A percentile compares a stretch with the other conserved stretches of the same genome.
These are phyloP conservation scores for Antennarius maculatus DNA, from an alignment of 2,797 vertebrate species.

Conservation along the genomic window DNA sequence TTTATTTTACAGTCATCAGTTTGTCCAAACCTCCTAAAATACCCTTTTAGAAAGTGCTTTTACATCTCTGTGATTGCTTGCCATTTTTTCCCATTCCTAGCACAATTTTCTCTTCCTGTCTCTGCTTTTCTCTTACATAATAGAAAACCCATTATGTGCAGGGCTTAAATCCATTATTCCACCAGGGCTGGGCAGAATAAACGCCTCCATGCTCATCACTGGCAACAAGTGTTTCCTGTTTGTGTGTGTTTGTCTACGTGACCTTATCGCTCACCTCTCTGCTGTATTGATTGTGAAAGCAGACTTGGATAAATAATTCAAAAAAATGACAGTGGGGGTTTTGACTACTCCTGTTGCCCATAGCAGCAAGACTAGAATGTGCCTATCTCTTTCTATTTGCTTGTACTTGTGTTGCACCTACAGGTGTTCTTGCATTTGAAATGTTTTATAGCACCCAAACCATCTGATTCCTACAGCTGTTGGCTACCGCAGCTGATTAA, in stretches of 20 bases:
- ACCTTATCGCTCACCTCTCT: conserved; percentile 61
- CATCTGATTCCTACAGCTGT: not conserved
- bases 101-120: conserved; percentile 38
- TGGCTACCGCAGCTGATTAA: not conserved
- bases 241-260: conserved; percentile 31
- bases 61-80: conserved; percentile 28
- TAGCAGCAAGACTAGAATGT: conserved; percentile 43
- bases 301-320: conserved; percentile 63
- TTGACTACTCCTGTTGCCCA: conserved; percentile 59
- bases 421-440: not conserved
- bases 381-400: conserved; percentile 2
- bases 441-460: conserved; percentile 18
- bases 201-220: conserved; percentile 65
- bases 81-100: conserved; percentile 26
- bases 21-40: conserved; percentile 2
- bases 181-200: conserved; percentile 51
- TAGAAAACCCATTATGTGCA: conserved; percentile 43
- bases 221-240: conserved; percentile 60
- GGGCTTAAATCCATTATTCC: conserved; percentile 64
- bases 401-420: conserved; percentile 1
- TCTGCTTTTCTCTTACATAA: conserved; percentile 55
- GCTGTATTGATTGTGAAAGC: conserved; percentile 63
- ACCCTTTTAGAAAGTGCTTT: conserved; percentile 24
- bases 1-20: conserved; percentile 10
- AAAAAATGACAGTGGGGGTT: conserved; percentile 50